Evolutionary conservation across 2,888 invertebrate genomes (phyloP).

Genomic region (Argyresthia albistria): DNA sequence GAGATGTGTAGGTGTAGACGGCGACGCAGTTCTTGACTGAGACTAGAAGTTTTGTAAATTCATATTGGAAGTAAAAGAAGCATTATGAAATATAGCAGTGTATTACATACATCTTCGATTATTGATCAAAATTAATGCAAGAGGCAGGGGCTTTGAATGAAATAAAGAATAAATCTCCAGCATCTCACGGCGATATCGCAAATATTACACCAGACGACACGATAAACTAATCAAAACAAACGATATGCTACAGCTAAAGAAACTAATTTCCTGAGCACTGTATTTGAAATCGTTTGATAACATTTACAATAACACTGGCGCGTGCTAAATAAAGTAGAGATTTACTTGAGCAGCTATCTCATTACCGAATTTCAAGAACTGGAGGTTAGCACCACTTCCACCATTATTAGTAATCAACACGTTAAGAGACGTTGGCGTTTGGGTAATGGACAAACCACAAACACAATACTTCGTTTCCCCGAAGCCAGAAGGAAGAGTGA

Average conservation of each 20-base stretch:
- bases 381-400: too few species aligned
- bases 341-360: too few species aligned
- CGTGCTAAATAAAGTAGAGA: too few species aligned
- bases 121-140: too few species aligned
- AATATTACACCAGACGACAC: slow-evolving; percentile 25
- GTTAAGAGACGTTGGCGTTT: slow-evolving; percentile 13
- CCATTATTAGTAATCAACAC: too few species aligned
- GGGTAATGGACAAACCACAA: slow-evolving; percentile 43
- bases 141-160: too few species aligned
- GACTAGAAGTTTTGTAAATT: slow-evolving; percentile 8
- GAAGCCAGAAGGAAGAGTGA: slow-evolving; percentile 48
- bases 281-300: neutral
- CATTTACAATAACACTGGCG: too few species aligned
- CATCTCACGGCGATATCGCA: slow-evolving; percentile 11
- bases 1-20: too few species aligned
- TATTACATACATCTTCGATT: too few species aligned
- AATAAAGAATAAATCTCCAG: too few species aligned
- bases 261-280: neutral
- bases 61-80: slow-evolving; percentile 13
- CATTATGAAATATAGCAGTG: too few species aligned
- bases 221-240: slow-evolving; percentile 11
- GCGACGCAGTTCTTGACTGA: neutral
- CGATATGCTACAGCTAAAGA: neutral
- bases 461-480: slow-evolving; percentile 44
- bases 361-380: too few species aligned